phyloP scores from a whole-genome alignment of 2,113 vertebrate species.

The Rynchops niger region DNA sequence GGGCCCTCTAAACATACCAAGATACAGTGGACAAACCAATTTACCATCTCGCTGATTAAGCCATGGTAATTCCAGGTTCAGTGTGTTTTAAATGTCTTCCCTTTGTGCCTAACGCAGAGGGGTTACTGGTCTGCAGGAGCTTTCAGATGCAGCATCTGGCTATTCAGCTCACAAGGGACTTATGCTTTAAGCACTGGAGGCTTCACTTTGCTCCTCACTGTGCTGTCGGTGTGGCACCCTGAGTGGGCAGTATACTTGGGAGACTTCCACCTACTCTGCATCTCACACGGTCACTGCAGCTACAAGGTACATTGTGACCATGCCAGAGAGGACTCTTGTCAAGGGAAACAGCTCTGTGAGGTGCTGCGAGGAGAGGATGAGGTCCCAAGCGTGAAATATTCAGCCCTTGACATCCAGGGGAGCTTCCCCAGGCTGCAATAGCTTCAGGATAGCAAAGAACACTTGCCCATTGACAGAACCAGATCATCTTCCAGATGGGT shows the following conservation, averaged over 20 bases:
- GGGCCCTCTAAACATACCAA: background rate
- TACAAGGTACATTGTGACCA: background rate
- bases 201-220: background rate
- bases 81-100: background rate
- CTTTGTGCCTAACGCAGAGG: background rate
- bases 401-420: background rate
- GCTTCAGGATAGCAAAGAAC: background rate
- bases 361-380: background rate
- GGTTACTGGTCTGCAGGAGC: background rate
- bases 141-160: background rate
- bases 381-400: background rate
- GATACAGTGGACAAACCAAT: background rate
- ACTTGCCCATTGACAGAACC: background rate
- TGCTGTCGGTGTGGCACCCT: background rate
- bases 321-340: background rate
- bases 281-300: background rate
- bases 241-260: background rate
- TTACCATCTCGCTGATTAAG: rapidly evolving
- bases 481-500: background rate
- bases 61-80: background rate
- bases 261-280: background rate
- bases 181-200: background rate
- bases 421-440: background rate
- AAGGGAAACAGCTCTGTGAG: background rate
- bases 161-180: background rate